phyloP scores from a whole-genome alignment of 2,113 vertebrate genomes.

The Bubo scandiacus region DNA sequence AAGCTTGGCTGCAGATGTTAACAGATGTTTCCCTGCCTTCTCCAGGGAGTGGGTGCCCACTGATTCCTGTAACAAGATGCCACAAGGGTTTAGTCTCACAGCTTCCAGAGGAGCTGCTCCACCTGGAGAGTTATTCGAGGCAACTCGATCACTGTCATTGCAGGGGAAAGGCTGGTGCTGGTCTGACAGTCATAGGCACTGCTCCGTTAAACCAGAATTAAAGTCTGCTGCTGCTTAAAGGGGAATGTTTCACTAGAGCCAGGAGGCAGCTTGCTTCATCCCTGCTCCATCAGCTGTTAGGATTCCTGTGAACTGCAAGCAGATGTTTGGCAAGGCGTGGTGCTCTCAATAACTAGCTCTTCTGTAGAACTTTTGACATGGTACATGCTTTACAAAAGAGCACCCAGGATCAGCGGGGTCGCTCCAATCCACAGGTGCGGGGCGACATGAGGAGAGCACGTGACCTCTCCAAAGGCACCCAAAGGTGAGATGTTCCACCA shows the following conservation, averaged over 20 bases:
- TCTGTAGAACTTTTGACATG: not conserved
- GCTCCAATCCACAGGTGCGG: rapidly evolving
- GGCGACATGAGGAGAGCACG: rapidly evolving
- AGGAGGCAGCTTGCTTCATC: not conserved
- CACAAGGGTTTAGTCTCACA: not conserved
- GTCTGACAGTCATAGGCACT: not conserved
- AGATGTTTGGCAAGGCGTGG: not conserved
- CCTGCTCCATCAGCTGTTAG: not conserved
- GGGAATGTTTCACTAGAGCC: not conserved
- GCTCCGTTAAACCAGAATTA: not conserved
- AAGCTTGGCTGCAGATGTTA: not conserved
- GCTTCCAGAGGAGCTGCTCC: not conserved
- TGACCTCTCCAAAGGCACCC: not conserved
- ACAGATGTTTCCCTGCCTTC: not conserved
- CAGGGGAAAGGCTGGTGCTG: not conserved
- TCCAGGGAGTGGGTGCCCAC: not conserved
- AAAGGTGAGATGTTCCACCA: not conserved
- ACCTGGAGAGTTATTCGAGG: not conserved
- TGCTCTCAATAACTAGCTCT: not conserved
- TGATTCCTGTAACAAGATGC: not conserved
- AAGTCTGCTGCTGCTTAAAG: not conserved
- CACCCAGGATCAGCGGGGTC: not conserved
- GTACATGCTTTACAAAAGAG: not conserved
- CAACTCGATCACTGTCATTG: not conserved
- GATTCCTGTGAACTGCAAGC: not conserved